phyloP scores from a whole-genome alignment of 2,797 vertebrate species.

The Saxicola maurus region DNA sequence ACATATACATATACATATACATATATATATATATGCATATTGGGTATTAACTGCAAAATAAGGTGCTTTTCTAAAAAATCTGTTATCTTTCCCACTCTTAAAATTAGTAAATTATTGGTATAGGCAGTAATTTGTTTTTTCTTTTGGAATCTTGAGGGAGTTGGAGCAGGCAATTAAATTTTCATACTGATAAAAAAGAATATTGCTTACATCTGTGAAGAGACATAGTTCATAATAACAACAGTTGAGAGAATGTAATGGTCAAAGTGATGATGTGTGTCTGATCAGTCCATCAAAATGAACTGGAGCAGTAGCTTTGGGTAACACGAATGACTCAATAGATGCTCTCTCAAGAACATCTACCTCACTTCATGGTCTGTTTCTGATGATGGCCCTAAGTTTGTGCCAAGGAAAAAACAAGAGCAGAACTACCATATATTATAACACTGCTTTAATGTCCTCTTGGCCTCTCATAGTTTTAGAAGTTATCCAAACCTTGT shows the following conservation, averaged over 20 bases:
- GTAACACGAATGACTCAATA: not conserved
- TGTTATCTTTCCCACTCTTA: not conserved
- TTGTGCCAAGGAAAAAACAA: not conserved
- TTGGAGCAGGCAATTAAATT: not conserved
- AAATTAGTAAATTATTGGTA: not conserved
- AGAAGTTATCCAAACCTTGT: not conserved
- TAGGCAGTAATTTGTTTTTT: not conserved
- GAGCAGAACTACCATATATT: not conserved
- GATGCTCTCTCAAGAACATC: not conserved
- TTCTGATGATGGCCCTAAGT: not conserved
- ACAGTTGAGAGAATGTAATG: not conserved
- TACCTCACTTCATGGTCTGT: fast-evolving
- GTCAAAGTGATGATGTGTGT: not conserved
- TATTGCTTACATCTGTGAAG: not conserved
- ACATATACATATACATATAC: no score
- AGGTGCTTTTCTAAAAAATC: not conserved
- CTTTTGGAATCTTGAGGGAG: not conserved
- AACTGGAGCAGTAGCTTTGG: not conserved
- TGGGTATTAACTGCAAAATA: not conserved
- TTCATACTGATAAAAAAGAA: not conserved
- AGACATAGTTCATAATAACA: not conserved
- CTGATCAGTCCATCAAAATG: not conserved
- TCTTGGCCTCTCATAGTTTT: not conserved
- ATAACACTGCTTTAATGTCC: not conserved
- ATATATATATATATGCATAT: not conserved